Conservation (phyloP, 1,140 invertebrate species). For the Drosophila erecta region DNA sequence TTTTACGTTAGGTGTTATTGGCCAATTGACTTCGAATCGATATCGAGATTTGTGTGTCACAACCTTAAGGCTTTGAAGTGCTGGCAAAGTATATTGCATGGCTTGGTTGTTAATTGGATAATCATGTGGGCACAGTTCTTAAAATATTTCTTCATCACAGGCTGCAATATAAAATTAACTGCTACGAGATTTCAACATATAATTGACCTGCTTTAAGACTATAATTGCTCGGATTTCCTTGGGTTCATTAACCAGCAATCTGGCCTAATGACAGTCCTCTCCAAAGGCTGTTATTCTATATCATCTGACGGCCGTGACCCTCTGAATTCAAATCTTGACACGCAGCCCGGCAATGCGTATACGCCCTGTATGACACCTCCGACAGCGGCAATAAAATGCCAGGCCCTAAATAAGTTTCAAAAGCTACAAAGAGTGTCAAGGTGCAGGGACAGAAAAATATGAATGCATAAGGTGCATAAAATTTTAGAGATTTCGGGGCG, state of each 20-base stretch:
- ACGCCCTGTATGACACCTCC: constrained; percentile 60
- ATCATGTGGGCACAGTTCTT: constrained; percentile 19
- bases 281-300: constrained; percentile 19
- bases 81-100: not conserved
- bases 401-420: constrained; percentile 52
- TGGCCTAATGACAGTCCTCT: constrained; percentile 16
- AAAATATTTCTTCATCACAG: constrained; percentile 8
- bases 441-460: constrained; percentile 46
- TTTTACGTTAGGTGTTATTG: constrained; percentile 36
- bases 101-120: not conserved
- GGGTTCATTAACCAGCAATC: constrained; percentile 31
- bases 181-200: constrained; percentile 3
- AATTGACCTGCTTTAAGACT: constrained; percentile 20
- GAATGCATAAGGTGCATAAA: constrained; percentile 12
- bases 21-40: constrained; percentile 26
- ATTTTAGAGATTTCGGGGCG: constrained; percentile 38
- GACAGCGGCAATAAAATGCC: constrained; percentile 19
- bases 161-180: not conserved
- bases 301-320: constrained; percentile 16
- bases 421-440: constrained; percentile 71
- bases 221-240: constrained; percentile 7
- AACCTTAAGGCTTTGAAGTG: not conserved
- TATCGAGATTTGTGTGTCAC: constrained; percentile 42
- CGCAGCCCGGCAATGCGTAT: constrained; percentile 61
- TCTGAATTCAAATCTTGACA: constrained; percentile 48